Percentiles rank a stretch among this genome's conserved stretches.
Evolutionary conservation across 2,888 invertebrate genomes (phyloP).

Genomic region (Trisateles emortualis): DNA sequence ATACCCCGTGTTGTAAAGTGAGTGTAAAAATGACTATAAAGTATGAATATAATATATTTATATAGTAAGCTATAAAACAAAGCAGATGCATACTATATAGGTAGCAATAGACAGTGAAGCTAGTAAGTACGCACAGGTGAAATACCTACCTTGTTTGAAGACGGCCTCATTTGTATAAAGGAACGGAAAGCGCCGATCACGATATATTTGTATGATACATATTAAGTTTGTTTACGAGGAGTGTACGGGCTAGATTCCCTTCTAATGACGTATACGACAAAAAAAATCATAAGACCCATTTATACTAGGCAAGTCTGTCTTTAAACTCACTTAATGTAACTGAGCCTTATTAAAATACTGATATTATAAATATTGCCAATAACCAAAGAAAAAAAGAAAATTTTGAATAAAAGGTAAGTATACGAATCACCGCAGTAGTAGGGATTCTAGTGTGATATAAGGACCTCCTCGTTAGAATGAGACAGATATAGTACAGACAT

Average conservation of each 20-base stretch:
- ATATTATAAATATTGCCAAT: background rate
- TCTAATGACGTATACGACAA: slow-evolving; percentile 24
- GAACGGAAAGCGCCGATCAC: slow-evolving; percentile 44
- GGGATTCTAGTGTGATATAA: slow-evolving; percentile 36
- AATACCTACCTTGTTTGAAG: slow-evolving; percentile 77
- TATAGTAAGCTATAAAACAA: slow-evolving; percentile 53
- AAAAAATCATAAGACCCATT: background rate
- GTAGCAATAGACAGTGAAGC: slow-evolving; percentile 63
- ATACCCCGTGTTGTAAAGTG: slow-evolving; percentile 31
- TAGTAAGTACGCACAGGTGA: slow-evolving; percentile 48
- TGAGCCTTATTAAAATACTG: background rate
- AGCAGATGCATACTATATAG: slow-evolving; percentile 52
- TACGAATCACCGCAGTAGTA: slow-evolving; percentile 28
- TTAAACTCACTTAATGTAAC: background rate
- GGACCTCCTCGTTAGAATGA: slow-evolving; percentile 40
- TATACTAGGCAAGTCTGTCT: background rate
- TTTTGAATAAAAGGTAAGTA: background rate
- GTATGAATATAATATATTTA: slow-evolving; percentile 17
- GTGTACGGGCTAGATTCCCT: slow-evolving; percentile 25
- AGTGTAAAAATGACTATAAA: slow-evolving; percentile 15
- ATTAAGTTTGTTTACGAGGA: slow-evolving; percentile 32
- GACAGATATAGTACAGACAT: slow-evolving; percentile 60
- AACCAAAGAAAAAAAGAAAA: slow-evolving; percentile 1
- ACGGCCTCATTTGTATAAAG: slow-evolving; percentile 60
- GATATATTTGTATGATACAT: slow-evolving; percentile 46